Evolutionary conservation across 2,113 vertebrate species (phyloP).

Genomic region (Pedetes capensis): DNA sequence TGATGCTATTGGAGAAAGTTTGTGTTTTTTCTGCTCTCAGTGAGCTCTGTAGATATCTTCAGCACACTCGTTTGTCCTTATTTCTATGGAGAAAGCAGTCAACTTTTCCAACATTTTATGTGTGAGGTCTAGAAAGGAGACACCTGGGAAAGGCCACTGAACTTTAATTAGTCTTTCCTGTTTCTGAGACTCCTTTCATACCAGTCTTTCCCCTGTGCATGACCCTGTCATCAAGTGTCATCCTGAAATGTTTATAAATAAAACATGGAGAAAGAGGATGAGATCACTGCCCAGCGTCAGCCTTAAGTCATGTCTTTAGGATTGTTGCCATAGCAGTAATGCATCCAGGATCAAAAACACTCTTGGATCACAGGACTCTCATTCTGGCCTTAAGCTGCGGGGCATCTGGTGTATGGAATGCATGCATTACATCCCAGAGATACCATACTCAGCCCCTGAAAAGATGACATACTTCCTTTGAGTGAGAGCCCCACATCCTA

Average conservation of each 20-base stretch:
- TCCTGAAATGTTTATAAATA: constrained; percentile 70
- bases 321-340: constrained; percentile 59
- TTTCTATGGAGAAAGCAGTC: not conserved
- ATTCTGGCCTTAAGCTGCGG: not conserved
- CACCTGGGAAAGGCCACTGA: constrained; percentile 32
- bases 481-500: not conserved
- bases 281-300: constrained; percentile 54
- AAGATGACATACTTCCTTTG: not conserved
- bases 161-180: constrained; percentile 41
- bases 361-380: not conserved
- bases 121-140: not conserved
- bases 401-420: not conserved
- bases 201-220: not conserved
- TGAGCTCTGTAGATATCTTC: not conserved
- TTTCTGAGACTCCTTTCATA: constrained; percentile 16
- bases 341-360: constrained; percentile 48
- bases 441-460: not conserved
- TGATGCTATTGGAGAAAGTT: not conserved
- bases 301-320: constrained; percentile 53
- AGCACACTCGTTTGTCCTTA: not conserved
- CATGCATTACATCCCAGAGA: no score
- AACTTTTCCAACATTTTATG: constrained; percentile 29
- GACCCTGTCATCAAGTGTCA: constrained; percentile 34
- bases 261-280: not conserved
- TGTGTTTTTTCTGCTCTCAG: not conserved